Evolutionary conservation across 2,797 vertebrate genomes (phyloP), one percentile per base, ranked within the genome.

Genomic region (Thamnophis elegans): DNA sequence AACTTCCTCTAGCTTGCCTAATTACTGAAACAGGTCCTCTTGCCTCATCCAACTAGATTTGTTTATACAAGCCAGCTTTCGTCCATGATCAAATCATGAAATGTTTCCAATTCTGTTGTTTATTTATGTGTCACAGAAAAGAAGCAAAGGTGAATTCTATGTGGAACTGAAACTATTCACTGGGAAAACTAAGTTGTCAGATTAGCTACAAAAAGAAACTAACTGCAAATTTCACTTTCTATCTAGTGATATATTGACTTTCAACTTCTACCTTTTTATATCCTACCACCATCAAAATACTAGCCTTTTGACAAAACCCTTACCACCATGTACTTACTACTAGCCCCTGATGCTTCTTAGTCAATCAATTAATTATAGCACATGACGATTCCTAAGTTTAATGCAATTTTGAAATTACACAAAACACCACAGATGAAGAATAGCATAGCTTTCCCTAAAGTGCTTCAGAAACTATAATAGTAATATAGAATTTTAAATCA

Each of bases 371-470:
- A 47, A 82, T 25, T 82, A 11, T 5, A 47, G 88, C 93, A 92
- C 88, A 88, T 20, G 59, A 87, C 91, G 95, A 90, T 95, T 18
- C 87, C 58, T 60, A 73, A 62, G 65, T 60, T 68, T 26, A 42
- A 68, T 42, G 59, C 65, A 47, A 87, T 62, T 42, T 87, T 32
- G 85, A 91, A 60, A 59, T 59, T 2, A 51, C 22, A 78, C 36
- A 53, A 88, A 28, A 60, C 42, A 88, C 14, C 42, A 32, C 25
- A 87, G 51, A 12, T 54, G 28, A 92, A 92, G 58, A 22, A 18
- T 90, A 78, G 32, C 13, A 62, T 54, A 62, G 58, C 14, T 91
- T 65, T 53, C n/a, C 36, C 68, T 54, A 55, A 56, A 58, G 5
- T 32, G 12, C n/a, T 90, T 32, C 78, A 54, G 53, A 58, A 82